These are phyloP conservation scores for Aradus depressus DNA, from an alignment of 2,888 invertebrate genomes.

Conservation along the genomic window DNA sequence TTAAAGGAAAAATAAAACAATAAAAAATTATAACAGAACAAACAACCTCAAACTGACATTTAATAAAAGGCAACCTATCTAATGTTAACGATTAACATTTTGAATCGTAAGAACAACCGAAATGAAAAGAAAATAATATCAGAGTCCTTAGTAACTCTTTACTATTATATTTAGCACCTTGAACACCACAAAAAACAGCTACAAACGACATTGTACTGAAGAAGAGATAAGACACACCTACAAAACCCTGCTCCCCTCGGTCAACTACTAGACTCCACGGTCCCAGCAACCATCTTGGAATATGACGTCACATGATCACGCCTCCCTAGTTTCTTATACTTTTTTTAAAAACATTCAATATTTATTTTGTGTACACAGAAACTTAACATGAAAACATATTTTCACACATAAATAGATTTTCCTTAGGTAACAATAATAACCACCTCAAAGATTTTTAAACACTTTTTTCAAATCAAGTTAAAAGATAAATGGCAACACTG, in stretches of 20 bases:
- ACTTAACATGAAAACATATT: neutral
- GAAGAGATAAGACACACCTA: slow-evolving; percentile 63
- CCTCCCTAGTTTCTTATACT: slow-evolving; percentile 10
- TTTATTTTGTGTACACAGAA: neutral
- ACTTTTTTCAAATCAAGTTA: too few relatives aligned
- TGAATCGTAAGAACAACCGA: slow-evolving; percentile 1
- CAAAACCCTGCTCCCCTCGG: slow-evolving; percentile 56
- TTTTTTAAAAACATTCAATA: neutral
- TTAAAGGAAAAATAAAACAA: neutral
- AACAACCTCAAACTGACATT: slow-evolving; percentile 11
- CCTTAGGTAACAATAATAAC: too few relatives aligned
- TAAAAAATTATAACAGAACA: slow-evolving; percentile 14
- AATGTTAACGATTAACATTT: slow-evolving; percentile 15
- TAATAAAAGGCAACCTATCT: slow-evolving; percentile 1
- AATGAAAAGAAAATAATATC: neutral
- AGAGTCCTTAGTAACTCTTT: slow-evolving; percentile 4
- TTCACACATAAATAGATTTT: neutral
- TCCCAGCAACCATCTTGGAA: slow-evolving; percentile 66
- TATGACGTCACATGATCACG: slow-evolving; percentile 48
- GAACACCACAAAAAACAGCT: slow-evolving; percentile 5
- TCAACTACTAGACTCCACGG: slow-evolving; percentile 54
- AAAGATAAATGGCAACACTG: slow-evolving; percentile 18
- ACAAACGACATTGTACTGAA: slow-evolving; percentile 32
- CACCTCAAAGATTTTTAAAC: too few relatives aligned
- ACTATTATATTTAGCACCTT: slow-evolving; percentile 11